Base-by-base conservation (phyloP, 2,888 invertebrate genomes). In the Rhimphoctona megacephalus region DNA sequence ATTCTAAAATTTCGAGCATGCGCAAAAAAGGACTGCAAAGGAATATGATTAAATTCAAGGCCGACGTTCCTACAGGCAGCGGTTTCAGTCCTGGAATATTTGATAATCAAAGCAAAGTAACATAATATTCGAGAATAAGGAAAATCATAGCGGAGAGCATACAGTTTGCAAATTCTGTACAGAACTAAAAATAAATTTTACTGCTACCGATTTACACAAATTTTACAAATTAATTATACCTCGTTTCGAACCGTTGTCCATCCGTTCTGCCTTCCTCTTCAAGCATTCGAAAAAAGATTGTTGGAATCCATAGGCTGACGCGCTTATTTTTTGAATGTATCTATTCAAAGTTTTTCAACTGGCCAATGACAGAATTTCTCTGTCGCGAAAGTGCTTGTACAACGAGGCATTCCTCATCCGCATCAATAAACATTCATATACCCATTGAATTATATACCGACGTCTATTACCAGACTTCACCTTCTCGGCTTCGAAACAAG, bases 251-350 rank as follows among this genome's bases (percentile, higher is more conserved):
- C 36, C 66, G 36, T 8, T 36, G 19, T 66, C 66, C 66, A 66
- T 66, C 5, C 0, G 4, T 66, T 7, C 66, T 66, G 36, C 19
- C n/a, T 66, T 66, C 36, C 7, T 36, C 19, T 64, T 66, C 36
- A 66, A 36, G 19, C 66, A 66, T 36, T 66, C 66, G 36, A 66
- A 66, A 36, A 66, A 6, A 36, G 66, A n/a, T n/a, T 66, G 36
- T 8, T 54, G 52, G 2, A 54, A 54, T 0, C 52, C 22, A 54
- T 54, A 54, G 7, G 33, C 19, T 36, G 36, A 66, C 36, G 66
- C 66, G 33, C 36, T 66, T 6, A 66, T 19, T 36, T 36, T 66
- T 6, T 66, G n/a, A 36, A 66, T 66, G 19, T 66, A 66, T 33
- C 66, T 6, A 36, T 66, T 66, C 36, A 66, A 19, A 66, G 66